Evolutionary conservation across 1,140 invertebrate species (phyloP), one percentile per base, ranked within the genome.

Genomic region (Episyrphus balteatus): DNA sequence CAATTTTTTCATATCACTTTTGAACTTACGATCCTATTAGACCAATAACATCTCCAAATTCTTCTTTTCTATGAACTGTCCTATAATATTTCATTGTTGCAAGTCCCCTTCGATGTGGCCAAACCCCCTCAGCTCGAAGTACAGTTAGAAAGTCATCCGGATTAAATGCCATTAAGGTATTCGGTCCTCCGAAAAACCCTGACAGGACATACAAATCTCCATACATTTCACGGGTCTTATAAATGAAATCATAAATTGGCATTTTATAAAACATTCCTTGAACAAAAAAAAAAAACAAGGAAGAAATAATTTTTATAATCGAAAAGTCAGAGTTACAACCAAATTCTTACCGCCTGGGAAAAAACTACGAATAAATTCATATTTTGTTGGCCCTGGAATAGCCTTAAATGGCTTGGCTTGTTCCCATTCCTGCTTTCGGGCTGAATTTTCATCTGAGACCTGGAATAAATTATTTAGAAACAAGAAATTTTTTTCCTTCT

Each of bases 271-370:
- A 59, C 21, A 55, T 50, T 0, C 57, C 46, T 48, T n/a, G n/a
- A n/a, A n/a, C n/a, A n/a, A n/a, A n/a, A n/a, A n/a, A n/a, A n/a
- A n/a, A n/a, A n/a, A n/a, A n/a, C n/a, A n/a, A n/a, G n/a, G n/a
- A n/a, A 34, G 33, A n/a, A 34, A 34, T 9, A 34, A 34, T 34
- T n/a, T 9, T 10, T 9, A 34, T 13, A n/a, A n/a, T n/a, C n/a
- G n/a, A n/a, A n/a, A n/a, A n/a, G n/a, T n/a, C n/a, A n/a, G n/a
- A n/a, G n/a, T n/a, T n/a, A n/a, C n/a, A n/a, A n/a, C n/a, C n/a
- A n/a, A n/a, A n/a, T 57, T 57, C 30, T 53, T 55, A 5, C 62
- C 63, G 5, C 63, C 63, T 0, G 61, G 63, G 21, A 67, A 21
- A 47, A 42, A 26, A 34, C 37, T 7, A n/a, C 14, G 37, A 1